A percentile compares a stretch with the other conserved stretches of the same genome.
phyloP scores from a whole-genome alignment of 2,797 vertebrate species.

The Eremophila alpestris region DNA sequence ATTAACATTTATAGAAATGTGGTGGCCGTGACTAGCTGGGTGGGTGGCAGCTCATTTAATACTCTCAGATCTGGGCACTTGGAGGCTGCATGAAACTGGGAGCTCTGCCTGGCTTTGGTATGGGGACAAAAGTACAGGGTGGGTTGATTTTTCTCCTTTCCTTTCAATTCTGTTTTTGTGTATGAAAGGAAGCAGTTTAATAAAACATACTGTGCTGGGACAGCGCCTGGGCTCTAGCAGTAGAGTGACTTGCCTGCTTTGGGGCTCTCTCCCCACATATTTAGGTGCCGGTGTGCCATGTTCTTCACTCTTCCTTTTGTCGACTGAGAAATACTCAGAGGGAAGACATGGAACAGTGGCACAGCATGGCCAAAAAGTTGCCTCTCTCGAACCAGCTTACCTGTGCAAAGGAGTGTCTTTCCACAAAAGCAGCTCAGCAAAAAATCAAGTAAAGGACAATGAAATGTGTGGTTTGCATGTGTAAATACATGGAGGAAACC shows the following conservation, averaged over 20 bases:
- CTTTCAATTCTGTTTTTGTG: not conserved
- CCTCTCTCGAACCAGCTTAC: not conserved
- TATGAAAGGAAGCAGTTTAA: not conserved
- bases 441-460: slow-evolving; percentile 63
- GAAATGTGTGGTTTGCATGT: slow-evolving; percentile 60
- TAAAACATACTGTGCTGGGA: not conserved
- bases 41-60: slow-evolving; percentile 43
- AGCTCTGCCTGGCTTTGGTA: not conserved
- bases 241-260: slow-evolving; percentile 19
- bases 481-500: slow-evolving; percentile 67
- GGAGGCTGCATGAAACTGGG: not conserved
- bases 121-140: not conserved
- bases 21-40: not conserved
- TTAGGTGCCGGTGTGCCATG: not conserved
- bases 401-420: slow-evolving; percentile 11
- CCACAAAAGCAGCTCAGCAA: slow-evolving; percentile 17
- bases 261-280: not conserved
- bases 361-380: not conserved
- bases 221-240: not conserved
- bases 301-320: not conserved
- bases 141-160: not conserved
- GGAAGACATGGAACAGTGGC: not conserved
- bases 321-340: not conserved
- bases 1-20: slow-evolving; percentile 32
- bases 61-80: not conserved